These are phyloP conservation scores for Lissocephala sabroskyi DNA, from an alignment of 2,888 invertebrate genomes.

Conservation along the genomic window DNA sequence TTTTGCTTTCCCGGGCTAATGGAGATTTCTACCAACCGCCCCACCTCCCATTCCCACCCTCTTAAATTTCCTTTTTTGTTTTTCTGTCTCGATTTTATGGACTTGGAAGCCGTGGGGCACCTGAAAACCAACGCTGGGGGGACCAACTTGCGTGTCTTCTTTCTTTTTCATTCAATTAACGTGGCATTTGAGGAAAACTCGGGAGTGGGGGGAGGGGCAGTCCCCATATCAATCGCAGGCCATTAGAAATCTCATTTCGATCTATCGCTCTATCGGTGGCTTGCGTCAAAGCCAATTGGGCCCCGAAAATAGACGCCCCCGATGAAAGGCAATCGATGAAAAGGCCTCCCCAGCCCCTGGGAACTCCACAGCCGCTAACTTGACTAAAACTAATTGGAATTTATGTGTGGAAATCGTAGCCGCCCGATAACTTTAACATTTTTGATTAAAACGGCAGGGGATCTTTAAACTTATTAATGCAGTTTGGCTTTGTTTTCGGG, in stretches of 20 bases:
- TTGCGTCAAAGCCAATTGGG: conserved; percentile 50
- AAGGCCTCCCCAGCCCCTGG: conserved; percentile 16
- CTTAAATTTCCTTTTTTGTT: too few relatives aligned
- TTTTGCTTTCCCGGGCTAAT: too few relatives aligned
- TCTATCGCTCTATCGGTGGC: conserved; percentile 43
- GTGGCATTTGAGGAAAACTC: conserved; percentile 27
- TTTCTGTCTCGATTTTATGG: too few relatives aligned
- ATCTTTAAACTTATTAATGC: too few relatives aligned
- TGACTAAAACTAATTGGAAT: conserved; percentile 55
- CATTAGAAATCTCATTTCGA: background rate
- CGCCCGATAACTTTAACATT: conserved; percentile 27
- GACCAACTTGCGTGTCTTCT: conserved; percentile 20
- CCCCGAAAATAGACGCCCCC: conserved; percentile 31
- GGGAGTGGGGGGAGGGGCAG: conserved; percentile 17
- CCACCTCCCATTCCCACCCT: too few relatives aligned
- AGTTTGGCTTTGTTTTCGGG: too few relatives aligned
- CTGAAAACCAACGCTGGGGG: too few relatives aligned
- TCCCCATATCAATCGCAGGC: conserved; percentile 5
- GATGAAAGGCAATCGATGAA: conserved; percentile 28
- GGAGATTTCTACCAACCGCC: too few relatives aligned
- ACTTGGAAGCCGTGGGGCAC: too few relatives aligned
- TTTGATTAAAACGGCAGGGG: conserved; percentile 38
- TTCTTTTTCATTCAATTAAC: conserved; percentile 58
- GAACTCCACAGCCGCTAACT: too few relatives aligned
- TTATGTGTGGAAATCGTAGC: conserved; percentile 26